A percentile compares a stretch with the other conserved stretches of the same genome.
Evolutionary conservation across 2,888 invertebrate genomes (phyloP).

Genomic region (Lithophane semibrunnea): DNA sequence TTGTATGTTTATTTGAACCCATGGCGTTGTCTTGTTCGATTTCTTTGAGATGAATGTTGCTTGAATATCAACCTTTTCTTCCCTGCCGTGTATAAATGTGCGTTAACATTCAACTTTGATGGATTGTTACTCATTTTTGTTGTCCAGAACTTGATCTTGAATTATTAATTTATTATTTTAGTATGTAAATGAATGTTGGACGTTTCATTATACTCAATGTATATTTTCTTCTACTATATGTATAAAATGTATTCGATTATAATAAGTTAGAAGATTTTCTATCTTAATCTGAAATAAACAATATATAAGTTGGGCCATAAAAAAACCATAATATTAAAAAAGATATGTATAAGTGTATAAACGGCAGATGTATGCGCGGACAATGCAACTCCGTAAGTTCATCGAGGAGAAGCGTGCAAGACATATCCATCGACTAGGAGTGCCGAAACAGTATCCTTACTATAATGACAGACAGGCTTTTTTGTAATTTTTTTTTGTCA

Average conservation of each 20-base stretch:
- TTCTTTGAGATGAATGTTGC: constrained; percentile 48
- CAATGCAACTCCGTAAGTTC: not conserved
- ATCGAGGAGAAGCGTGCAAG: not conserved
- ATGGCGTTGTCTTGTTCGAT: constrained; percentile 46
- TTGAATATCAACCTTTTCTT: constrained; percentile 34
- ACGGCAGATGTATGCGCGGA: not conserved
- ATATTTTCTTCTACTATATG: not conserved
- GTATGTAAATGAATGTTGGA: constrained; percentile 8
- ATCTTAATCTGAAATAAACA: not conserved
- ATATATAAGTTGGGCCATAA: not conserved
- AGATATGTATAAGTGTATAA: not conserved
- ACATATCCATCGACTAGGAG: not conserved
- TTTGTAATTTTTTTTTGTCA: constrained; percentile 1
- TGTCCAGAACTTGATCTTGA: constrained; percentile 22
- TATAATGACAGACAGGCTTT: not conserved
- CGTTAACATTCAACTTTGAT: constrained; percentile 27
- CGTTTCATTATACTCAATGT: constrained; percentile 7
- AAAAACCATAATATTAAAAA: not conserved
- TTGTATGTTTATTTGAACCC: constrained; percentile 49
- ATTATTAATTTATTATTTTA: constrained; percentile 20
- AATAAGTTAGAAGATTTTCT: not conserved
- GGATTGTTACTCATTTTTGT: constrained; percentile 20
- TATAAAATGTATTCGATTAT: constrained; percentile 15
- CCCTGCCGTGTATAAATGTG: constrained; percentile 40
- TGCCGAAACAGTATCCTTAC: not conserved